These are phyloP conservation scores for Heliconius congener DNA, from an alignment of 1,140 invertebrate genomes.

Conservation along the genomic window DNA sequence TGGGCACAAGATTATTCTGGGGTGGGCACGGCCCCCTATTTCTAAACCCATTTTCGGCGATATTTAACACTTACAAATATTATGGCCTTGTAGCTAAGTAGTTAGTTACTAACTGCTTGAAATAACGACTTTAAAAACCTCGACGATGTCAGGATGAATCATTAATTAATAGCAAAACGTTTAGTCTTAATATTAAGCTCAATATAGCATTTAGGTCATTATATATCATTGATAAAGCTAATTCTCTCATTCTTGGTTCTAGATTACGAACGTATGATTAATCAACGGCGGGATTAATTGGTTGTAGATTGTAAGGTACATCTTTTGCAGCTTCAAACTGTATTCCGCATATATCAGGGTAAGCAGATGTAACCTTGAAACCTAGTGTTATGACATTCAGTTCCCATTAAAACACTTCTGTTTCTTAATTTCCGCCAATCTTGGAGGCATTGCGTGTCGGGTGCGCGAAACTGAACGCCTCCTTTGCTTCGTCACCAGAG, in stretches of 20 bases:
- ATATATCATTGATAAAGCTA: not conserved
- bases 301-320: not conserved
- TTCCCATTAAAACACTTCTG: not conserved
- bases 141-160: not conserved
- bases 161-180: not conserved
- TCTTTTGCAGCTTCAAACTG: not conserved
- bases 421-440: not conserved
- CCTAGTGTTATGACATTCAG: not conserved
- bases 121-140: not conserved
- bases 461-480: not conserved
- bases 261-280: not conserved
- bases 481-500: not conserved
- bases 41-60: too few relatives aligned
- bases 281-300: not conserved
- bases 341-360: not conserved
- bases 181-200: constrained; percentile 3
- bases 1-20: too few relatives aligned
- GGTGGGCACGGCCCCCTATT: too few relatives aligned
- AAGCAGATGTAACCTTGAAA: not conserved
- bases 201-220: constrained; percentile 9
- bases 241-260: not conserved
- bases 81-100: too few relatives aligned
- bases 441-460: not conserved
- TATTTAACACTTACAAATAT: too few relatives aligned
- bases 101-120: too few relatives aligned